Evolutionary conservation across 2,113 vertebrate genomes (phyloP), one percentile per base, ranked within the genome.

Genomic region (Genyomyrus donnyi): DNA sequence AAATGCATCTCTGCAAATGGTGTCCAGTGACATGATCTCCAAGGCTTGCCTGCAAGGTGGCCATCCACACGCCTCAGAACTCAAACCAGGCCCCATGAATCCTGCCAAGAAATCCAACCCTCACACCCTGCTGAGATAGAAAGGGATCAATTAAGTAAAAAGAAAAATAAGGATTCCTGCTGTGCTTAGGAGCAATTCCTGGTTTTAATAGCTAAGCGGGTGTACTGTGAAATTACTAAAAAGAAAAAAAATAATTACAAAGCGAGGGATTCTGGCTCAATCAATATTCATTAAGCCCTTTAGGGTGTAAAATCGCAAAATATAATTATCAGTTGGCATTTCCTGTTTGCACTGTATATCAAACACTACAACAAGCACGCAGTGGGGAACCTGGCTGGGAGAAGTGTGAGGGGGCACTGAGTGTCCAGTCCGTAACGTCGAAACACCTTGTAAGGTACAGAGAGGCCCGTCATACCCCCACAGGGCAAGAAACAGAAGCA

Each of bases 241-340:
- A 27, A 21, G 52, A 19, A 83, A 31, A 42, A 19, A 19, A 19
- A 42, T 83, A 45, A 24, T 45, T 42, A 35, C 15, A 42, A 45
- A 83, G 17, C 3, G 13, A 24, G 35, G 19, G 15, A 70, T 70
- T 11, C 17, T 62, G 62, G 42, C 56, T 62, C 58, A 24, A 89
- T 80, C 70, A 89, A 39, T 80, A 89, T 77, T 80, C 48, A 89
- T 80, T 52, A 48, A 89, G 6, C 49, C 35, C 88, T 45, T 27
- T 50, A 80, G 88, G 88, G 70, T 70, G 35, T 86, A 48, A 88
- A 53, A 70, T 66, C 88, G 31, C n/a, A 2, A 52, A 53, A 83
- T 77, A 24, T 52, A 53, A 84, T 83, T 89, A 10, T n/a, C 46
- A 89, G 50, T 42, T 15, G 46, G 35, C 5, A 89, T 89, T 89